phyloP scores from a whole-genome alignment of 2,888 invertebrate genomes.

The Onthophagus sagittarius region DNA sequence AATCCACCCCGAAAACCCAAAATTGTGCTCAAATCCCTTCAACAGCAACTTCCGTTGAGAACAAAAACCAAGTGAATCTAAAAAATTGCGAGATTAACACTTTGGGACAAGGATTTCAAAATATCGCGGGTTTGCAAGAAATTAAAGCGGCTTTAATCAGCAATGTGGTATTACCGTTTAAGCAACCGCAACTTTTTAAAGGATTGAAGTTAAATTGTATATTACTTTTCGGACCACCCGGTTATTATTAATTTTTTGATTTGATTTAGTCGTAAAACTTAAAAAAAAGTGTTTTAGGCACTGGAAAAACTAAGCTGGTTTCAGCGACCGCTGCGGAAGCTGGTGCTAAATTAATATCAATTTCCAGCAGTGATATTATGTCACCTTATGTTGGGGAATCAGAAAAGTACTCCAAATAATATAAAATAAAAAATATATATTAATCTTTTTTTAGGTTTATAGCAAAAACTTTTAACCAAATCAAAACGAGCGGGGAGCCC shows the following conservation, averaged over 20 bases:
- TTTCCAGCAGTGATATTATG: constrained; percentile 53
- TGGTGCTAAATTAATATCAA: constrained; percentile 50
- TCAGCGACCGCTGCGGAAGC: constrained; percentile 51
- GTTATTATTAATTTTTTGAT: constrained; percentile 25
- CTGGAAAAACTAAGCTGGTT: constrained; percentile 49
- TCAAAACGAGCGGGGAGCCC: constrained; percentile 37
- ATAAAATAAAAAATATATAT: not conserved
- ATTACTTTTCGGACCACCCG: constrained; percentile 54
- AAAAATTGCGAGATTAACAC: constrained; percentile 34
- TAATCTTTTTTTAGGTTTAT: constrained; percentile 33
- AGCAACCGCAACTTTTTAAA: constrained; percentile 54
- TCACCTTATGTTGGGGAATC: constrained; percentile 56
- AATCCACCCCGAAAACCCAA: no score
- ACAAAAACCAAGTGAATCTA: not conserved
- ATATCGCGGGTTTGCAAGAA: constrained; percentile 51
- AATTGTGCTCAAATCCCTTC: no score
- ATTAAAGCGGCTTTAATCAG: constrained; percentile 51
- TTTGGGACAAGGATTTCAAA: constrained; percentile 42
- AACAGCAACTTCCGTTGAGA: no score
- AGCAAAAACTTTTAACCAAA: constrained; percentile 36
- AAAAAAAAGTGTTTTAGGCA: constrained; percentile 23
- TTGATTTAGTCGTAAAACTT: not conserved
- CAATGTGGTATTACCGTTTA: constrained; percentile 51
- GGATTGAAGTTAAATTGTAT: constrained; percentile 49
- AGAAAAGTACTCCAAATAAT: constrained; percentile 51